Evolutionary conservation across 2,888 invertebrate genomes (phyloP).

Genomic region (Tiliacea citrago): DNA sequence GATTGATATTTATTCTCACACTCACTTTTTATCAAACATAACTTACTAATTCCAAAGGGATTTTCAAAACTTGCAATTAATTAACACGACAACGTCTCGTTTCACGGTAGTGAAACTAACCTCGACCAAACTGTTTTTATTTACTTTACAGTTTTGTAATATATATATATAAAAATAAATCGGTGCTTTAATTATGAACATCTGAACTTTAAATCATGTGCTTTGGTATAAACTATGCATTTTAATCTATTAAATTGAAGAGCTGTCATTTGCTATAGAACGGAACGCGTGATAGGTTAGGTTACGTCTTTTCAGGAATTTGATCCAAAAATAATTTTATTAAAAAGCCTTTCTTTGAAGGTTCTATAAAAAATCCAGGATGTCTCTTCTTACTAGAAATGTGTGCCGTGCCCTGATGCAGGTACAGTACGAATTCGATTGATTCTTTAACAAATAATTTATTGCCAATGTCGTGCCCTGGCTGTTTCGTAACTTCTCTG

Average conservation of each 20-base stretch:
- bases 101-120: neutral
- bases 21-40: neutral
- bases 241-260: neutral
- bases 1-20: neutral
- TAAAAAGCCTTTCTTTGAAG: conserved; percentile 72
- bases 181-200: neutral
- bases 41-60: neutral
- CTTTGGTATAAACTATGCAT: neutral
- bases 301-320: conserved; percentile 78
- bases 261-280: conserved; percentile 69
- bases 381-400: conserved; percentile 86
- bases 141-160: too few species aligned
- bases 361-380: conserved; percentile 68
- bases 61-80: conserved; percentile 18
- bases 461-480: conserved; percentile 33
- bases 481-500: conserved; percentile 84
- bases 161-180: too few species aligned
- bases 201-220: neutral
- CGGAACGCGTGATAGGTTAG: conserved; percentile 63
- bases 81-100: conserved; percentile 1
- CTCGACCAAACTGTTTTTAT: neutral
- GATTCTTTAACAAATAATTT: neutral
- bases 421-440: conserved; percentile 72
- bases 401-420: conserved; percentile 83
- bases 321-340: conserved; percentile 81